Evolutionary conservation across 2,888 invertebrate genomes (phyloP).

Genomic region (Dicyrtomina minuta): DNA sequence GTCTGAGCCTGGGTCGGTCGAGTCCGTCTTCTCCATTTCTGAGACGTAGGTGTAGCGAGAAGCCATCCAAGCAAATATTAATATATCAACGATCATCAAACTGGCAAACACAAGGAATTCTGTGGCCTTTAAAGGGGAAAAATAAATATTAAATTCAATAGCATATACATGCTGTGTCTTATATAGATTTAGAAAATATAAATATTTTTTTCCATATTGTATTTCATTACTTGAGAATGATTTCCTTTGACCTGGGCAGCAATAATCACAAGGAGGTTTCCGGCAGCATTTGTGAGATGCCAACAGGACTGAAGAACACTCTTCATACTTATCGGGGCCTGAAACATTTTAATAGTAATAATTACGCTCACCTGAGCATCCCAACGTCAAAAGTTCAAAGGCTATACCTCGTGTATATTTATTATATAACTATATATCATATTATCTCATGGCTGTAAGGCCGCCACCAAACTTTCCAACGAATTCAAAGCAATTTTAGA

Average conservation of each 20-base stretch:
- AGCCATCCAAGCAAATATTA: conserved; percentile 78
- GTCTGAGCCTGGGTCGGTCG: no score
- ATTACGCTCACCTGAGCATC: neutral
- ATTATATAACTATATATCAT: no score
- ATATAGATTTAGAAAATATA: neutral
- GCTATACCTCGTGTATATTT: no score
- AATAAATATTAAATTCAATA: conserved; percentile 15
- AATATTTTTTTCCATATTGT: no score
- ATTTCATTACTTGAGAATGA: conserved; percentile 40
- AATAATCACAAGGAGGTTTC: conserved; percentile 74
- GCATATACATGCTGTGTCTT: no score
- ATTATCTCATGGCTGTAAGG: no score
- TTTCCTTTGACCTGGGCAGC: conserved; percentile 70
- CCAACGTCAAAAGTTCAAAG: no score
- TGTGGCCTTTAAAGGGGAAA: conserved; percentile 66
- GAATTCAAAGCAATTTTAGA: no score
- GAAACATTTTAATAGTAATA: conserved; percentile 38
- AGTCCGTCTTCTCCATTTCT: neutral
- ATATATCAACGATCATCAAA: conserved; percentile 80
- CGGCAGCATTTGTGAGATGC: conserved; percentile 77
- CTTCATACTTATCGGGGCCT: conserved; percentile 81
- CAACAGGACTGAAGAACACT: conserved; percentile 81
- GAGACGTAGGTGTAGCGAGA: conserved; percentile 72
- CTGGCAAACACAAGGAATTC: conserved; percentile 86
- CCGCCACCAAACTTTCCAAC: no score